These are phyloP conservation scores for Cossypha dichroa DNA, from an alignment of 2,797 vertebrate genomes.

Conservation along the genomic window DNA sequence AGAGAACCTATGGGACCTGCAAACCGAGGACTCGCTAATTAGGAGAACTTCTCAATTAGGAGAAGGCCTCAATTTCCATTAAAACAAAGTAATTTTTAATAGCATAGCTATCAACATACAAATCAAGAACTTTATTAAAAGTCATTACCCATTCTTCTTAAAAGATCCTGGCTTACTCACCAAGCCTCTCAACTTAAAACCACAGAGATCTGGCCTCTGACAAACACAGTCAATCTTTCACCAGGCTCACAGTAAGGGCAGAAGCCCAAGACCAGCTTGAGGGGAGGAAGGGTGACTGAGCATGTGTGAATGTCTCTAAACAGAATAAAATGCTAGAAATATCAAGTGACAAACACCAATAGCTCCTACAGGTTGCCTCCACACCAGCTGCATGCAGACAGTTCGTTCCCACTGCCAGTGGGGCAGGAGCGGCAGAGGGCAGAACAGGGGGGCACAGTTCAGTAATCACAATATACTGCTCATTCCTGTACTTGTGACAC, in stretches of 20 bases:
- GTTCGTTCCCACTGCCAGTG: background rate
- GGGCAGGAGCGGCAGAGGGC: background rate
- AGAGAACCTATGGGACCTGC: slow-evolving; percentile 49
- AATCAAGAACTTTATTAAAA: slow-evolving; percentile 22
- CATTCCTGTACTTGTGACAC: background rate
- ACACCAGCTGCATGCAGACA: background rate
- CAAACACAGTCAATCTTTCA: background rate
- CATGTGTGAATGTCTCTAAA: background rate
- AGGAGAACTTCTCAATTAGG: slow-evolving; percentile 27
- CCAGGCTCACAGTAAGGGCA: background rate
- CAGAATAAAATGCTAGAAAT: background rate
- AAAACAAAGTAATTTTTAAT: slow-evolving; percentile 10
- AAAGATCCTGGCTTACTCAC: slow-evolving; percentile 12
- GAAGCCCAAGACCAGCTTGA: background rate
- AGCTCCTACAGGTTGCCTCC: background rate
- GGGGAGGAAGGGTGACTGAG: background rate
- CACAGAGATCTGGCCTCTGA: background rate
- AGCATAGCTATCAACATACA: slow-evolving; percentile 42
- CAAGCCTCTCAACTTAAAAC: slow-evolving; percentile 27
- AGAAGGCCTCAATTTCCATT: slow-evolving; percentile 7
- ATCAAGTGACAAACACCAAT: background rate
- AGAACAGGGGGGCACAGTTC: background rate
- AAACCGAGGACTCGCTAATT: background rate
- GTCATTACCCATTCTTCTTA: slow-evolving; percentile 28
- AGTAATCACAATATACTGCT: accelerated